Evolutionary conservation across 53 echinoderm and acorn worm genomes (phyloP).

Genomic region (Apostichopus leukothele): DNA sequence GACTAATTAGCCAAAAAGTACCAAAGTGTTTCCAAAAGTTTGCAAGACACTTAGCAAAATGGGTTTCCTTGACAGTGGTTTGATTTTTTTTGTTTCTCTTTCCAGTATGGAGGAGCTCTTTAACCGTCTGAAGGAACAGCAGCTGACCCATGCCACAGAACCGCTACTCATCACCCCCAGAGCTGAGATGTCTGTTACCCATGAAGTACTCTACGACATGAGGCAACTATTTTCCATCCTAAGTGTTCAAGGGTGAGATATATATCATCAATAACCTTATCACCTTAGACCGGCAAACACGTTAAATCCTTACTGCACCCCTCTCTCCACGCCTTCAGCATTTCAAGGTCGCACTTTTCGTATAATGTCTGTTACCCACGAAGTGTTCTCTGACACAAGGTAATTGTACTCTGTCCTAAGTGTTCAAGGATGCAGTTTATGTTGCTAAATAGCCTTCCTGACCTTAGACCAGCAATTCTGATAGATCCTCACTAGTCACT

Average conservation of each 20-base stretch:
- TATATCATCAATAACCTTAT: not conserved
- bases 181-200: constrained; percentile 78
- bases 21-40: no score
- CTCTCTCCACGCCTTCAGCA: not conserved
- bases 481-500: no score
- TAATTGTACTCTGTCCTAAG: constrained; percentile 71
- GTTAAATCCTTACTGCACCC: not conserved
- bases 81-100: no score
- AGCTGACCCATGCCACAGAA: constrained; percentile 72
- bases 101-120: constrained; percentile 96
- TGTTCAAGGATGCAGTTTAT: constrained; percentile 63
- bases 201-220: constrained; percentile 69
- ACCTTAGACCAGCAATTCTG: not conserved
- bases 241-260: constrained; percentile 71
- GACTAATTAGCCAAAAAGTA: no score
- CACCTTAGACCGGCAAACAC: not conserved
- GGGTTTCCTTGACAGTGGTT: no score
- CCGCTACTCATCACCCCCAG: constrained; percentile 85
- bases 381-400: constrained; percentile 68
- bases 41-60: no score
- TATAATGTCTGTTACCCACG: constrained; percentile 65
- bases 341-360: no score
- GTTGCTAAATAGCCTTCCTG: not conserved
- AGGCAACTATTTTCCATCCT: constrained; percentile 73
- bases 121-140: constrained; percentile 70